Base-by-base conservation (phyloP, 2,888 invertebrate species). In the Pammene fasciana region DNA sequence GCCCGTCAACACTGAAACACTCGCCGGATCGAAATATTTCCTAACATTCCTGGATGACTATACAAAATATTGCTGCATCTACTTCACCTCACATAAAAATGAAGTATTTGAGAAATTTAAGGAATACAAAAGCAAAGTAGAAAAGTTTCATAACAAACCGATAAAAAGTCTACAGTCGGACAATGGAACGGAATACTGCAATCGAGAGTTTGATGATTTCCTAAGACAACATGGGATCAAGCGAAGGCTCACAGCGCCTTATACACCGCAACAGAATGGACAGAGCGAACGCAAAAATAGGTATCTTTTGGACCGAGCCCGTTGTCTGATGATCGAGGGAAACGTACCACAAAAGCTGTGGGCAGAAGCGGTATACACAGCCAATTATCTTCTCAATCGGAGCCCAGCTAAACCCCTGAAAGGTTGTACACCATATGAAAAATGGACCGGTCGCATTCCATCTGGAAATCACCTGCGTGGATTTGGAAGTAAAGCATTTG, bases 151-250 rank as follows among this genome's bases (percentile, higher is more conserved):
- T 13, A 54, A 54, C 14, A 54, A 54, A 54, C 11, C 10, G 34
- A 54, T 54, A 54, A 54, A 54, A 34, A 26, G 5, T 6, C 9
- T 52, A 26, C 52, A 52, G n/a, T 13, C 54, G 5, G 54, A 55
- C 36, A 55, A 55, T n/a, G 54, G 54, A 5, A 55, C 54, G 13
- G 54, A 55, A 55, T 55, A 55, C n/a, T n/a, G 34, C 13, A 55
- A 55, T n/a, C 13, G n/a, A n/a, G 52, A 52, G 34, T 54, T 54
- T 34, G 54, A 54, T 13, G 13, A 54, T 5, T 54, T n/a, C 13
- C 54, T 54, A 0, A 54, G 34, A 36, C 11, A 13, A 13, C 54
- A 54, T 54, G 54, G 54, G 13, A 54, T 54, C 36, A 11, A 36
- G 13, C 34, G 54, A n/a, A 36, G 54, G 8, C 8, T 54, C 6